Base-by-base conservation (phyloP, 2,888 invertebrate species). In the Aphodius sticticus region DNA sequence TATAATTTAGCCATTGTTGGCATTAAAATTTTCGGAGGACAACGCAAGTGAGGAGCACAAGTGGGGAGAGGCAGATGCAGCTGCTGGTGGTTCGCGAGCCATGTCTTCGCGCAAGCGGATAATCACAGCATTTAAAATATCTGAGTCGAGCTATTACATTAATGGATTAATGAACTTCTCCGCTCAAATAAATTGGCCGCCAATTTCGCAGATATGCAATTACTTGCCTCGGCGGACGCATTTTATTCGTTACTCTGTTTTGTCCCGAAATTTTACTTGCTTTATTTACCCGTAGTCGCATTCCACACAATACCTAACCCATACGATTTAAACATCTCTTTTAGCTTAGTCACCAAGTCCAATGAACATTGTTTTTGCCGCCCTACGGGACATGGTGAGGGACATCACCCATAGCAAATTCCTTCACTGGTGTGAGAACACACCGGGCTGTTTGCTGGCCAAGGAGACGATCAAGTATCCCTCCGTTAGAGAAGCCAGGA, bases 121-220 rank as follows among this genome's bases (percentile, higher is more conserved):
- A 53, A 53, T 53, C 53, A 53, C 53, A 53, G 53, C 53, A 53
- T 53, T 53, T 53, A 53, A 53, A 53, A 53, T 53, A 53, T 53
- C 12, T 53, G 9, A 53, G 53, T 12, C 53, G 53, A 53, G 53
- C 53, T 53, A 53, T 53, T 53, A 53, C 53, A 53, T 53, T 53
- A 53, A 53, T 53, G 53, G 53, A 53, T 53, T 53, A 53, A 53
- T 53, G 53, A 53, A 53, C 9, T 53, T 53, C 53, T 7, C 9
- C 53, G 53, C 7, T 7, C 53, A 53, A 53, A 53, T 53, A 53
- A 53, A 53, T 53, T 53, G 53, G 53, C 53, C 9, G 53, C 9
- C 53, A 53, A 53, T 53, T 53, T 53, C 12, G 53, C 53, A 53
- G 53, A 53, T 53, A 53, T 53, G 53, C 53, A 53, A 53, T 53